Evolutionary conservation across 2,113 vertebrate species (phyloP).

Genomic region (Cariama cristata): DNA sequence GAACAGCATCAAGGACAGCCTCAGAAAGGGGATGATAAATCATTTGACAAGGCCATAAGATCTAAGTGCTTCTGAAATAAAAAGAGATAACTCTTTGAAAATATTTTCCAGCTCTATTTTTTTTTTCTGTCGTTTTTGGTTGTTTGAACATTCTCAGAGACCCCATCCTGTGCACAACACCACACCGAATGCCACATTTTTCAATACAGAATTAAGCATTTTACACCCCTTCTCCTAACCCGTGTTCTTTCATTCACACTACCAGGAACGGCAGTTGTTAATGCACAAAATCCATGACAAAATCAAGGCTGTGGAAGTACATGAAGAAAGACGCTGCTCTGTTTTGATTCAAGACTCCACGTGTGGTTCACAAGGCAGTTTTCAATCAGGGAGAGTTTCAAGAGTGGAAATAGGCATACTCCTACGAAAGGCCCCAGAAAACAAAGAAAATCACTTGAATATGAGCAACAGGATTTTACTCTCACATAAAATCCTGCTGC

Average conservation of each 20-base stretch:
- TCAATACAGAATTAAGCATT: neutral
- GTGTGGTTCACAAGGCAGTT: neutral
- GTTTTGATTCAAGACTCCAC: neutral
- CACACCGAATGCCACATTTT: neutral
- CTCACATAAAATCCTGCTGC: neutral
- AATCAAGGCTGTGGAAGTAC: neutral
- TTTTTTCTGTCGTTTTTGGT: neutral
- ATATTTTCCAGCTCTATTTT: neutral
- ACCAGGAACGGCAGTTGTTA: neutral
- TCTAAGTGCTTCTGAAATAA: conserved; percentile 13
- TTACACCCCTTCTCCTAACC: neutral
- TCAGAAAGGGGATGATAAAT: conserved; percentile 55
- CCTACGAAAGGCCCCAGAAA: neutral
- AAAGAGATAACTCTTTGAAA: neutral
- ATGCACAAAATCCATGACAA: neutral
- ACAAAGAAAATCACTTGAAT: neutral
- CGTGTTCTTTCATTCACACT: neutral
- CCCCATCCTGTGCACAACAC: neutral
- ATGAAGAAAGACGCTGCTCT: neutral
- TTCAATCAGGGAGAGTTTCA: neutral
- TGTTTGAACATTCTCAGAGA: conserved; percentile 16
- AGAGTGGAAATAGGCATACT: neutral
- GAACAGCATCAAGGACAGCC: conserved; percentile 37
- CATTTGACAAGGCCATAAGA: conserved; percentile 54
- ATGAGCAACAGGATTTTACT: neutral